These are phyloP conservation scores for Andinoacara biseriatus DNA, from an alignment of 2,113 vertebrate genomes.

Conservation along the genomic window DNA sequence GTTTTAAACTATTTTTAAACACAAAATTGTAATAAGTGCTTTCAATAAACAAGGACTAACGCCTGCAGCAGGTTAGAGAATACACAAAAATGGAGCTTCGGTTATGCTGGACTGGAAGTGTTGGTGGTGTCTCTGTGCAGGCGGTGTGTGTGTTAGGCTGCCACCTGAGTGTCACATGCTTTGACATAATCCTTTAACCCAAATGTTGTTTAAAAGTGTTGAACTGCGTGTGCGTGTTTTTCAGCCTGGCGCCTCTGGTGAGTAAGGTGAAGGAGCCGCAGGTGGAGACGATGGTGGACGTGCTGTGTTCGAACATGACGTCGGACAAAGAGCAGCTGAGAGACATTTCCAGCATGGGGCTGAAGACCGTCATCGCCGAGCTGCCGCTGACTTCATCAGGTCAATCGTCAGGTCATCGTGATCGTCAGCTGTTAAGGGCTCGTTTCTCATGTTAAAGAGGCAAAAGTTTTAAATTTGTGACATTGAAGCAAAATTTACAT, in stretches of 20 bases:
- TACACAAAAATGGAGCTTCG: neutral
- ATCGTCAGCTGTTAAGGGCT: neutral
- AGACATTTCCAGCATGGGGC: constrained; percentile 94
- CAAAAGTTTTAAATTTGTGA: too few relatives aligned
- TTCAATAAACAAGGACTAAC: neutral
- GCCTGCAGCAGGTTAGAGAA: neutral
- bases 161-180: neutral
- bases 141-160: neutral
- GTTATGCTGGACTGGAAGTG: neutral
- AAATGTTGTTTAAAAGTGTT: too few relatives aligned
- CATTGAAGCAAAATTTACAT: neutral
- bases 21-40: too few relatives aligned
- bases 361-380: constrained; percentile 91
- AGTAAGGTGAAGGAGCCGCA: constrained; percentile 96
- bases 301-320: constrained; percentile 91
- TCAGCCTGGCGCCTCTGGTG: constrained; percentile 92
- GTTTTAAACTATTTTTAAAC: too few relatives aligned
- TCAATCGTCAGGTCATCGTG: constrained; percentile 40
- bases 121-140: neutral
- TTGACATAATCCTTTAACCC: neutral
- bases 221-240: constrained; percentile 20
- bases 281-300: constrained; percentile 95
- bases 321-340: constrained; percentile 94
- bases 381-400: constrained; percentile 88
- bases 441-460: neutral